These are phyloP conservation scores for Bombus confusus DNA, from an alignment of 1,140 invertebrate genomes.

Conservation along the genomic window DNA sequence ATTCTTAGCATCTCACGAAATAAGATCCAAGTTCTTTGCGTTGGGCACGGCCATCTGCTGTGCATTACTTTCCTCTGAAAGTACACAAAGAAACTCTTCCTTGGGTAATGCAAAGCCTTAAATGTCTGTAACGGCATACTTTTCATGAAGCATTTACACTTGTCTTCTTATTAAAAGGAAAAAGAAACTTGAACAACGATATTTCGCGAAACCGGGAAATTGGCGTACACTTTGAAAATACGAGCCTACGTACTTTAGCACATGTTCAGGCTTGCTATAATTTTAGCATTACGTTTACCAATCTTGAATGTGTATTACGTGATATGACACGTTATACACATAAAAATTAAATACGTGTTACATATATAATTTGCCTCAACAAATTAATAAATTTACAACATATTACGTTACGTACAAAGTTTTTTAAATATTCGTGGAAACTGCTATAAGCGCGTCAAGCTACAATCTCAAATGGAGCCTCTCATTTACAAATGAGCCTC, in stretches of 20 bases:
- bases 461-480: no score
- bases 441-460: no score
- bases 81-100: constrained; percentile 44
- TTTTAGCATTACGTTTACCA: not conserved
- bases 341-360: no score
- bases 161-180: constrained; percentile 37
- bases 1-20: constrained; percentile 62
- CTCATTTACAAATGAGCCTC: no score
- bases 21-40: constrained; percentile 61
- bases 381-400: no score
- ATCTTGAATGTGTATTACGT: no score
- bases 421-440: no score
- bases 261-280: not conserved
- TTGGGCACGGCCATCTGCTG: constrained; percentile 55
- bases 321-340: no score
- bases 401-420: no score
- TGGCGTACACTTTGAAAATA: not conserved
- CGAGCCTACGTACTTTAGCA: no score
- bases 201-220: not conserved
- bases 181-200: not conserved
- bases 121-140: constrained; percentile 57
- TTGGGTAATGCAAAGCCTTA: constrained; percentile 53
- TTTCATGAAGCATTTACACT: constrained; percentile 31
- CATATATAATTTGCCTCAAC: no score
- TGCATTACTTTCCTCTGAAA: constrained; percentile 52